A percentile compares a stretch with the other conserved stretches of the same genome.
Evolutionary conservation across 64 coral and sea anemone species (phyloP).

Genomic region (Montipora capricornis): DNA sequence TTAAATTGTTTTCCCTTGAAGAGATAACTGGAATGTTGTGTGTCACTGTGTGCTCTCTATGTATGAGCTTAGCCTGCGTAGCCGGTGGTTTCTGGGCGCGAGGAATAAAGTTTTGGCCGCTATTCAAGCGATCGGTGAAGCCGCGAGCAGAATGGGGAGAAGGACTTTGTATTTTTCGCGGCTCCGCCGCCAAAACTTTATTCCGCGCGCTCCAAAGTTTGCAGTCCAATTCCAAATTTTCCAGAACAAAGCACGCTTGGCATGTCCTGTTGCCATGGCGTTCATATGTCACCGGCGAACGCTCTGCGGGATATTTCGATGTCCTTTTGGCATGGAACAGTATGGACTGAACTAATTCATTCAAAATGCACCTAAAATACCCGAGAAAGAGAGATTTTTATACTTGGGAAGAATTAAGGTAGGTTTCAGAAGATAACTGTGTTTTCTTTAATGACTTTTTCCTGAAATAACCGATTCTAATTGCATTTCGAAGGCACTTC

Average conservation of each 20-base stretch:
- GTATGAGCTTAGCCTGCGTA: no score
- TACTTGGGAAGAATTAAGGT: conserved; percentile 90
- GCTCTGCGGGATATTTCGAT: background rate
- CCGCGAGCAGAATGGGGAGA: background rate
- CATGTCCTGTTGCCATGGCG: conserved; percentile 70
- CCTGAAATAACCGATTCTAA: background rate
- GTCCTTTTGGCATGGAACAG: background rate
- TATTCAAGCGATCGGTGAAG: no score
- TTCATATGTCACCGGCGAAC: background rate
- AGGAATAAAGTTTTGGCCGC: no score
- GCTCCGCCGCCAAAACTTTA: background rate
- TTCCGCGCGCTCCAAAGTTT: background rate
- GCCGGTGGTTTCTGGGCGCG: no score
- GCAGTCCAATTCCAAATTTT: background rate
- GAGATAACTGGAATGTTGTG: no score
- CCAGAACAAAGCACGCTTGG: conserved; percentile 24
- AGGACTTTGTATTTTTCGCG: no score
- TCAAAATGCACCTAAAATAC: conserved; percentile 89
- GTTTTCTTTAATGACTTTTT: background rate
- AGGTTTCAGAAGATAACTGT: background rate
- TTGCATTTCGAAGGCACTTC: background rate
- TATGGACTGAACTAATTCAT: background rate
- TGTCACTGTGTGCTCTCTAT: no score
- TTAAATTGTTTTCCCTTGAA: no score
- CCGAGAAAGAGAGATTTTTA: conserved; percentile 84